phyloP scores from a whole-genome alignment of 2,797 vertebrate genomes.

The Distichodus sexfasciatus region DNA sequence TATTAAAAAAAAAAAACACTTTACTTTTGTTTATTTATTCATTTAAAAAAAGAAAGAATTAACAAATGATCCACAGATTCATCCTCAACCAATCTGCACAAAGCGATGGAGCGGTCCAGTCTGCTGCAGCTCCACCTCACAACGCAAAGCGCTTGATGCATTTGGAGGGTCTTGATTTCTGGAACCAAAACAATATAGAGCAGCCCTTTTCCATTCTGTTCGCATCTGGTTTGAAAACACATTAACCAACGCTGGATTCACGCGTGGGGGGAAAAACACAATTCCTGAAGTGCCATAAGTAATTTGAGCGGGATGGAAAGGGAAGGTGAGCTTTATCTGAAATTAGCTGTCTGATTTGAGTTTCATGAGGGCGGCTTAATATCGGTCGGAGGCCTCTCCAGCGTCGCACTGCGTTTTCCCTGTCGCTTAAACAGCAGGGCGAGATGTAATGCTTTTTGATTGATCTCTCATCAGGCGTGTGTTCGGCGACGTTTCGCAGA shows the following conservation, averaged over 20 bases:
- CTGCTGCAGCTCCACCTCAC: too few relatives aligned
- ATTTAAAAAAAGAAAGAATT: too few relatives aligned
- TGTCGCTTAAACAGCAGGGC: constrained; percentile 2
- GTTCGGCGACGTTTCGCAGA: constrained; percentile 15
- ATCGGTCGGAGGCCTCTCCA: constrained; percentile 23
- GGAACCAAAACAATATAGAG: too few relatives aligned
- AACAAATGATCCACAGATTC: too few relatives aligned
- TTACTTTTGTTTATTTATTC: too few relatives aligned
- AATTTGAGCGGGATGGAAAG: constrained; percentile 21
- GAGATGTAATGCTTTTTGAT: constrained; percentile 31
- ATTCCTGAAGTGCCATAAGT: constrained; percentile 21
- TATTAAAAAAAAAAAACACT: too few relatives aligned
- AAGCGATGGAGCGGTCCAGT: too few relatives aligned
- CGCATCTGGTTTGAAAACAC: too few relatives aligned
- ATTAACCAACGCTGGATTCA: constrained; percentile 3
- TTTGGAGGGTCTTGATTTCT: too few relatives aligned
- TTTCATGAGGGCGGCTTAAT: constrained; percentile 34
- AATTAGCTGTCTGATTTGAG: constrained; percentile 41
- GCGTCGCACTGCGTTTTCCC: constrained; percentile 20
- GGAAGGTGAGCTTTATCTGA: constrained; percentile 38
- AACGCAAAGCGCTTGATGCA: too few relatives aligned
- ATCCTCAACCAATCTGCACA: too few relatives aligned
- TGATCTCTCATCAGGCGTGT: constrained; percentile 40
- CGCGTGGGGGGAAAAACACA: constrained; percentile 28
- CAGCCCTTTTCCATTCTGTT: too few relatives aligned